Evolutionary conservation across 2,888 invertebrate genomes (phyloP).

Genomic region (Pristionchus mayeri): DNA sequence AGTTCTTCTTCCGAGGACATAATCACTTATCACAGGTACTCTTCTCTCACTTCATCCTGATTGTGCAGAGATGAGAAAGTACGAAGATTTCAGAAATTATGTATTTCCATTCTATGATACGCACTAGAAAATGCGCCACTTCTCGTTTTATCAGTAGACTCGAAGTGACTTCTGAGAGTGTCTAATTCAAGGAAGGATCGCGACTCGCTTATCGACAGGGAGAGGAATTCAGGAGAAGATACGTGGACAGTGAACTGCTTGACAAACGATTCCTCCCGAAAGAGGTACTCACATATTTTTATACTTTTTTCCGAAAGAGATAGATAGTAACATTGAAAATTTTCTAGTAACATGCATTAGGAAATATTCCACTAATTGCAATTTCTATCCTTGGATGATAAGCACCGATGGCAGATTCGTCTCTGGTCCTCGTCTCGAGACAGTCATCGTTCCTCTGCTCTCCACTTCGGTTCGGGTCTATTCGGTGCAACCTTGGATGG

Average conservation of each 20-base stretch:
- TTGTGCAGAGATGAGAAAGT: neutral
- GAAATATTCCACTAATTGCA: neutral
- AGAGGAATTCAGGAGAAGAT: neutral
- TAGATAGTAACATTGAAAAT: too few relatives aligned
- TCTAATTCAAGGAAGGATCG: neutral
- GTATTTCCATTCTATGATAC: too few relatives aligned
- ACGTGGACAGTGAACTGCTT: neutral
- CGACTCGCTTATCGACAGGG: slow-evolving; percentile 10
- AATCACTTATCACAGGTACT: neutral
- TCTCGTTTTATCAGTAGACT: too few relatives aligned
- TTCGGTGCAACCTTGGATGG: neutral
- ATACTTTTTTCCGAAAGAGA: too few relatives aligned
- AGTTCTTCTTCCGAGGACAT: neutral
- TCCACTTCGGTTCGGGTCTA: slow-evolving; percentile 4
- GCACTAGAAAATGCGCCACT: too few relatives aligned
- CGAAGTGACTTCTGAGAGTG: too few relatives aligned
- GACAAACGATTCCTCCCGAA: neutral
- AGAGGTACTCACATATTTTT: too few relatives aligned
- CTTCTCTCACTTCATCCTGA: neutral
- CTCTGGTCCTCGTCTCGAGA: neutral
- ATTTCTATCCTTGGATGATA: too few relatives aligned
- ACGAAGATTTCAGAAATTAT: too few relatives aligned
- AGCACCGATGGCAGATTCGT: neutral
- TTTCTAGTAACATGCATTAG: too few relatives aligned
- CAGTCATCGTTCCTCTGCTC: neutral